phyloP scores from a whole-genome alignment of 2,888 invertebrate species.

The Malthinus seriepunctatus region DNA sequence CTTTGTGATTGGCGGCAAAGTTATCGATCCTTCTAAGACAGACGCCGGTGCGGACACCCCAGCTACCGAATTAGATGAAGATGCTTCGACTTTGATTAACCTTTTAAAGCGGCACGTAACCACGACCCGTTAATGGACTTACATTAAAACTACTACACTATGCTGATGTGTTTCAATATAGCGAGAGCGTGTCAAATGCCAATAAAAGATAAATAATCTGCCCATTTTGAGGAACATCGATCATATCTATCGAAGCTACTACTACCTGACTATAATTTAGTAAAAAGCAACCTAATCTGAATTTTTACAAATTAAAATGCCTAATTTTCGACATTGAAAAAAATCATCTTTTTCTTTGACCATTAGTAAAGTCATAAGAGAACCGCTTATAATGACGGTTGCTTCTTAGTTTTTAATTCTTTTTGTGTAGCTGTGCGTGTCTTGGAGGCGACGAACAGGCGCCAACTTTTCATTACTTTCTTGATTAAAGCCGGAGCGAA shows the following conservation, averaged over 20 bases:
- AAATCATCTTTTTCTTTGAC: conserved; percentile 37
- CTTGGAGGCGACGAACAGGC: conserved; percentile 51
- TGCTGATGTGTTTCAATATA: conserved; percentile 13
- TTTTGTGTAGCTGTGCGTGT: conserved; percentile 53
- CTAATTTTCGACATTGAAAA: conserved; percentile 11
- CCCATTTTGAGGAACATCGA: conserved; percentile 21
- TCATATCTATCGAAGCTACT: conserved; percentile 23
- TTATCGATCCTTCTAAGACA: conserved; percentile 37
- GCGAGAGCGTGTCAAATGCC: conserved; percentile 28
- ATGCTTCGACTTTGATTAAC: conserved; percentile 29
- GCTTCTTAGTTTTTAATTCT: conserved; percentile 47
- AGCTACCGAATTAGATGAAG: conserved; percentile 32
- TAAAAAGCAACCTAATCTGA: conserved; percentile 21
- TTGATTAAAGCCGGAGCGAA: conserved; percentile 49
- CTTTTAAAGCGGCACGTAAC: conserved; percentile 26
- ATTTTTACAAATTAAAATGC: conserved; percentile 8
- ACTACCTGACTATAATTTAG: conserved; percentile 22
- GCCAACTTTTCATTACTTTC: conserved; percentile 55
- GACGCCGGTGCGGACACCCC: conserved; percentile 25
- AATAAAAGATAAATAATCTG: conserved; percentile 30
- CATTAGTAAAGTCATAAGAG: conserved; percentile 38
- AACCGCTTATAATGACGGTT: conserved; percentile 44
- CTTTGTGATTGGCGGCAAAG: conserved; percentile 41
- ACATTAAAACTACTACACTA: conserved; percentile 32
- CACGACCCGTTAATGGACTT: conserved; percentile 32